Evolutionary conservation across 92 coral and sea anemone genomes (phyloP).

Genomic region (Parazoanthus darwini): DNA sequence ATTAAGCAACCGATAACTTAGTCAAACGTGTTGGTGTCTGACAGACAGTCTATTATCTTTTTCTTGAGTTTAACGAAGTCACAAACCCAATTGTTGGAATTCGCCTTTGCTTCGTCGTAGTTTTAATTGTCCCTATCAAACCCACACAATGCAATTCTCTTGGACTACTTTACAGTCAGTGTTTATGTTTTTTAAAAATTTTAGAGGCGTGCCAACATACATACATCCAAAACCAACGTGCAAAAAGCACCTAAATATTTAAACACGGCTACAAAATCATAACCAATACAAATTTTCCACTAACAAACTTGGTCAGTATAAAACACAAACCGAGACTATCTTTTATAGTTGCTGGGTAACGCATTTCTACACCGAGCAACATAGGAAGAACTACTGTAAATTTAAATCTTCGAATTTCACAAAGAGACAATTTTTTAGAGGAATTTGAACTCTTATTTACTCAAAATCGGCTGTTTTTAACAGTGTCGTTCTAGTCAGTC

Average conservation of each 20-base stretch:
- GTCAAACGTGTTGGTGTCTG: constrained; percentile 3
- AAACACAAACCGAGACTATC: background rate
- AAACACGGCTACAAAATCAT: background rate
- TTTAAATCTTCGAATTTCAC: no score
- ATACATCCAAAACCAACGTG: background rate
- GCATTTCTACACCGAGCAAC: background rate
- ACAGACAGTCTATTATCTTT: background rate
- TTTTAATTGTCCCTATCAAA: background rate
- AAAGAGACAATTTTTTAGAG: background rate
- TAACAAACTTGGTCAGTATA: background rate
- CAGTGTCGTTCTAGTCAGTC: background rate
- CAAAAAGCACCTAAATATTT: constrained; percentile 5
- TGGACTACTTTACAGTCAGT: background rate
- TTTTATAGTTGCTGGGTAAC: background rate
- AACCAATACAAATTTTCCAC: background rate
- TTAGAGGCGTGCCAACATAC: background rate
- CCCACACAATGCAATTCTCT: background rate
- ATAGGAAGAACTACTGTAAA: no score
- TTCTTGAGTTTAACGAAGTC: background rate
- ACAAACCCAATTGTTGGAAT: background rate
- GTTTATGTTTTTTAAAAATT: background rate
- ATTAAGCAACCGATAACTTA: background rate
- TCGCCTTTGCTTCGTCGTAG: background rate
- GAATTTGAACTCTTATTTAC: background rate
- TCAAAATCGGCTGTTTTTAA: background rate